Percentiles rank a stretch among this genome's conserved stretches.
phyloP scores from a whole-genome alignment of 2,113 vertebrate genomes.

The Neodontobutis hainanensis region DNA sequence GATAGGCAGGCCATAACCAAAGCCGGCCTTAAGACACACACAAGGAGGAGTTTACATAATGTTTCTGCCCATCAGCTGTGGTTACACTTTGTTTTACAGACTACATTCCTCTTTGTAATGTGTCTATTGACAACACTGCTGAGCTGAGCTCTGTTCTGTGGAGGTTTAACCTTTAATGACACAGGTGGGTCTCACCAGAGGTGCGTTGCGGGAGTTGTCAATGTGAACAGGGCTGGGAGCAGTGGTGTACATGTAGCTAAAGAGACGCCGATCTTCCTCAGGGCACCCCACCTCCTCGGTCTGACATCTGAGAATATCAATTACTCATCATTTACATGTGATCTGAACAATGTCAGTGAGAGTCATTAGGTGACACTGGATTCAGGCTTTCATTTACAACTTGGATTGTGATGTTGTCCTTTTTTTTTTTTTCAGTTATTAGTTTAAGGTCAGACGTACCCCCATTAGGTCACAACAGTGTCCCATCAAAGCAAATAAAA shows the following conservation, averaged over 20 bases:
- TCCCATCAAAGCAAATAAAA: too few relatives aligned
- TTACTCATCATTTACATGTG: constrained; percentile 1
- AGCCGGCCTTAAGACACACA: constrained; percentile 85
- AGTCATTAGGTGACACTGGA: not conserved
- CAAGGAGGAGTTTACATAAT: not conserved
- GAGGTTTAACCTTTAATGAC: not conserved
- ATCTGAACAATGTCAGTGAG: constrained; percentile 11
- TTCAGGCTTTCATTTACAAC: not conserved
- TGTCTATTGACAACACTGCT: constrained; percentile 36
- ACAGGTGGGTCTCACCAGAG: constrained; percentile 82
- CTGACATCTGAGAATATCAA: constrained; percentile 84
- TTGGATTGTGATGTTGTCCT: not conserved
- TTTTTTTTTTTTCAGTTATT: too few relatives aligned
- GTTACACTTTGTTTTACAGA: constrained; percentile 28
- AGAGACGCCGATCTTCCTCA: constrained; percentile 90
- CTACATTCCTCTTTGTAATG: constrained; percentile 34
- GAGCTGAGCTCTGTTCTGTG: not conserved
- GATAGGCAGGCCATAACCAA: constrained; percentile 96
- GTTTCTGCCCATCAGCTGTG: not conserved
- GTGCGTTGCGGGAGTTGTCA: constrained; percentile 86
- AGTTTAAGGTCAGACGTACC: too few relatives aligned
- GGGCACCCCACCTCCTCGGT: constrained; percentile 94
- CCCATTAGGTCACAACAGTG: too few relatives aligned
- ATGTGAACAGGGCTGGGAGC: constrained; percentile 86
- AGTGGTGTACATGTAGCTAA: constrained; percentile 97